phyloP scores from a whole-genome alignment of 2,797 vertebrate genomes.

The Discoglossus pictus region DNA sequence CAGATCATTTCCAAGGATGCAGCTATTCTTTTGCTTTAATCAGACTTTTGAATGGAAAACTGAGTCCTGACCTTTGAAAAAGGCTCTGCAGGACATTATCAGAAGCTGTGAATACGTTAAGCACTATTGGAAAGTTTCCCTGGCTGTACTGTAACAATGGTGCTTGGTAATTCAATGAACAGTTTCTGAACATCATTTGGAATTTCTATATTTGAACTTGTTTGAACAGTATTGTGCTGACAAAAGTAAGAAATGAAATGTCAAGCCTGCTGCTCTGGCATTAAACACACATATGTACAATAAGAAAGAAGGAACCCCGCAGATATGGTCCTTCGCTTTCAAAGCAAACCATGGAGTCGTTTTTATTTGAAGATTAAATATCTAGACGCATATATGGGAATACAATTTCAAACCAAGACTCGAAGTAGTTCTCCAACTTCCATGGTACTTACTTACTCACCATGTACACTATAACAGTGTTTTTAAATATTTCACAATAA shows the following conservation, averaged over 20 bases:
- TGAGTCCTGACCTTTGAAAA: conserved; percentile 67
- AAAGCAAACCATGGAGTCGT: conserved; percentile 6
- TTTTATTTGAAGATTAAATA: conserved; percentile 26
- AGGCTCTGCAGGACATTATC: conserved; percentile 62
- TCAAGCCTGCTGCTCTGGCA: conserved; percentile 58
- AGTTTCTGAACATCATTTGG: conserved; percentile 62
- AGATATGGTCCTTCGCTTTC: conserved; percentile 21
- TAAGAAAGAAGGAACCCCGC: conserved; percentile 53
- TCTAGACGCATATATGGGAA: too few relatives aligned
- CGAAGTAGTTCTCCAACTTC: too few relatives aligned
- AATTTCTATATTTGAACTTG: conserved; percentile 62
- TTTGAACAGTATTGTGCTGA: conserved; percentile 50
- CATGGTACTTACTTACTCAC: too few relatives aligned
- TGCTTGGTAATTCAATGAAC: conserved; percentile 57
- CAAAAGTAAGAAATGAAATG: conserved; percentile 66
- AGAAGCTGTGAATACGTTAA: conserved; percentile 65
- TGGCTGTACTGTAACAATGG: conserved; percentile 63
- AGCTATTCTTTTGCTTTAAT: conserved; percentile 73
- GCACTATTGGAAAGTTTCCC: conserved; percentile 63
- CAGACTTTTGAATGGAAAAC: conserved; percentile 74
- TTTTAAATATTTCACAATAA: too few relatives aligned
- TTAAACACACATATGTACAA: conserved; percentile 57
- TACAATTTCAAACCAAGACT: too few relatives aligned
- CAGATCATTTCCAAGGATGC: conserved; percentile 70
- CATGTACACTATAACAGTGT: too few relatives aligned